Base-by-base conservation (phyloP, 2,113 vertebrate species). In the Eudorcas thomsonii region DNA sequence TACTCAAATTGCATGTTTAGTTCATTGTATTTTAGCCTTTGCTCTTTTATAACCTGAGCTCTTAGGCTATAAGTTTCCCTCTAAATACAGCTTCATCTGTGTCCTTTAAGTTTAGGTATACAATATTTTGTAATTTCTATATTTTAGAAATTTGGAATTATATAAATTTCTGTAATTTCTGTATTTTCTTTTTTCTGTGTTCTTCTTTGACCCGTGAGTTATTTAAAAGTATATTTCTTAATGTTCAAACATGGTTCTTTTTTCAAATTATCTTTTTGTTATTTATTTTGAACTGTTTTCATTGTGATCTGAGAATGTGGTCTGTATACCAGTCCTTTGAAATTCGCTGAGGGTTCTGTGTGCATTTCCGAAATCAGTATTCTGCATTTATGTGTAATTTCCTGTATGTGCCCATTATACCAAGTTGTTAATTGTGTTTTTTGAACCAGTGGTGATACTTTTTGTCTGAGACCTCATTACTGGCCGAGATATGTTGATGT, bases 121-220 rank as follows among this genome's bases (percentile, higher is more conserved):
- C 64, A 52, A 26, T 91, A 36, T 81, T 91, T 90, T 89, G 23
- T 39, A 90, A 59, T 86, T 19, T 82, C 50, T 71, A 96, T 62
- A 62, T 62, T 62, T 62, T 62, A 62, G 59, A 62, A 62, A 60
- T 60, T 30, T 15, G 30, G 59, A 30, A 30, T 60, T 7, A 60
- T 30, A 60, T 13, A 60, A 60, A 30, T 62, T 30, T 62, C 6
- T 30, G 30, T 62, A 62, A 60, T 62, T 30, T 62, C 59, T 86
- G 3, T 57, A 45, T 91, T 95, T 93, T 55, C 48, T 82, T 33
- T 57, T 84, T 78, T 94, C 26, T 45, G 7, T 52, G 67, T 85
- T 94, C 62, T 90, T 96, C 81, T 83, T 94, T 96, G 83, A 57
- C 36, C 9, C 25, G 48, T 50, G 23, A 88, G 67, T 97, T 92